Evolutionary conservation across 2,888 invertebrate species (phyloP).

Genomic region (Gastrophysa polygoni): DNA sequence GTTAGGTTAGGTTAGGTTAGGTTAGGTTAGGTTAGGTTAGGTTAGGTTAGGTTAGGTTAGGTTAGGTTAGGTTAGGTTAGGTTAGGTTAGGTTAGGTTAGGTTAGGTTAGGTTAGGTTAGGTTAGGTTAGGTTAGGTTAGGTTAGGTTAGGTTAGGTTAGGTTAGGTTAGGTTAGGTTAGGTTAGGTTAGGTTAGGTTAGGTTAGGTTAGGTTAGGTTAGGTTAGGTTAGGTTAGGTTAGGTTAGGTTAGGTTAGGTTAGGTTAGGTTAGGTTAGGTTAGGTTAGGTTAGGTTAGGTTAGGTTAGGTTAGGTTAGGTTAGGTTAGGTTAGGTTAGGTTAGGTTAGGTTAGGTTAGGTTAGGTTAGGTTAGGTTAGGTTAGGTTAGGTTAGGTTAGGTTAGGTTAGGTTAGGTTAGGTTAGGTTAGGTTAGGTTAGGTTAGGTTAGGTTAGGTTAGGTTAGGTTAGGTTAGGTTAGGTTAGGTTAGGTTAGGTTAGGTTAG

Average conservation of each 20-base stretch:
- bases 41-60: background rate
- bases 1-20: background rate
- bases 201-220: no score
- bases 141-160: constrained; percentile 4
- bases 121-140: background rate
- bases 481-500: constrained; percentile 18
- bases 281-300: constrained; percentile 32
- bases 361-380: constrained; percentile 20
- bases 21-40: background rate
- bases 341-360: constrained; percentile 21
- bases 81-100: background rate
- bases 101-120: background rate
- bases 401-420: constrained; percentile 18
- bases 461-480: constrained; percentile 20
- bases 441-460: constrained; percentile 19
- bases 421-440: constrained; percentile 17
- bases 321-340: constrained; percentile 32
- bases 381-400: constrained; percentile 16
- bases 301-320: constrained; percentile 32
- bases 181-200: constrained; percentile 1
- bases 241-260: constrained; percentile 1
- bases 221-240: no score
- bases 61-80: background rate
- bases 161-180: background rate
- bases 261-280: constrained; percentile 16